These are phyloP conservation scores for Bombus terrestris DNA, from an alignment of 1,140 invertebrate genomes.

Conservation along the genomic window DNA sequence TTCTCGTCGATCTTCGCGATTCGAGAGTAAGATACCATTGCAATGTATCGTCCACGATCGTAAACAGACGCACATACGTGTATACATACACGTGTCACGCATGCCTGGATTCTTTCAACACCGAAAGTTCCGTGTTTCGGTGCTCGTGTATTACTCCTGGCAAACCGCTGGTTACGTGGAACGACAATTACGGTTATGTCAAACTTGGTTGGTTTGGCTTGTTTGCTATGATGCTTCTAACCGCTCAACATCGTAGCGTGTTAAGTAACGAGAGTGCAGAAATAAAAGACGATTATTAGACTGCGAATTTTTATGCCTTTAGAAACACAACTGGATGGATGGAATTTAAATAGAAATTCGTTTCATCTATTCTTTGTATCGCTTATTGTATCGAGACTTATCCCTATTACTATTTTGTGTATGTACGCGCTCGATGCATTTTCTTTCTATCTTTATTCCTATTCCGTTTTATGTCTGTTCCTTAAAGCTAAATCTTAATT, in stretches of 20 bases:
- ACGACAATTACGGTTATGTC: slow-evolving; percentile 33
- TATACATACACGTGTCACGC: slow-evolving; percentile 4
- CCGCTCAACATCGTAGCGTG: neutral
- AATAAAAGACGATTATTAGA: neutral
- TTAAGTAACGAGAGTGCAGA: neutral
- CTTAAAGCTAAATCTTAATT: no score
- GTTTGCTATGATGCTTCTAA: neutral
- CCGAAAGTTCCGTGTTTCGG: slow-evolving; percentile 41
- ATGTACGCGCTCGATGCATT: no score
- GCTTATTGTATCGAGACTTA: no score
- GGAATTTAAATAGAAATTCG: no score
- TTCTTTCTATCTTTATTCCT: no score
- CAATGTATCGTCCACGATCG: slow-evolving; percentile 52
- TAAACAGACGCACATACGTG: neutral
- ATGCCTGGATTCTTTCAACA: slow-evolving; percentile 53
- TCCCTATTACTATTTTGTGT: no score
- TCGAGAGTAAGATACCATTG: slow-evolving; percentile 56
- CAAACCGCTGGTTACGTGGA: slow-evolving; percentile 28
- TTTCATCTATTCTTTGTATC: no score
- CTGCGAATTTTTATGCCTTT: no score
- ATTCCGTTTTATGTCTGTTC: no score
- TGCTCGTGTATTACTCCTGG: neutral
- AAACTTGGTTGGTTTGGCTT: slow-evolving; percentile 8
- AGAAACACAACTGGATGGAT: no score
- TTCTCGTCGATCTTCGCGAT: slow-evolving; percentile 57